Percentiles rank a stretch among this genome's conserved stretches.
Evolutionary conservation across 2,113 vertebrate genomes (phyloP).

Genomic region (Euleptes europaea): DNA sequence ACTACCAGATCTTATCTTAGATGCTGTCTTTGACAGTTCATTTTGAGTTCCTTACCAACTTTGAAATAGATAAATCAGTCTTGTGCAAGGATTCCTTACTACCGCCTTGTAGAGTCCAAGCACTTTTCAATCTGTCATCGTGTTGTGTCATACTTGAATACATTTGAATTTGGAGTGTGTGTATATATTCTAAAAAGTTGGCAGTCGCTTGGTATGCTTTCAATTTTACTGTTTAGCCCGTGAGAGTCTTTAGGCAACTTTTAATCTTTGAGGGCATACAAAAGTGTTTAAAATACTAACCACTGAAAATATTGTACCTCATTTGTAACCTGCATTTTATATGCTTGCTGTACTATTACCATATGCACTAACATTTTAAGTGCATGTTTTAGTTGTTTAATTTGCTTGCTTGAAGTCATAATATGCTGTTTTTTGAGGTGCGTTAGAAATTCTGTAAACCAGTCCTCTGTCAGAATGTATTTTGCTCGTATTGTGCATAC

Average conservation of each 20-base stretch:
- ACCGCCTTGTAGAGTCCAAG: conserved; percentile 16
- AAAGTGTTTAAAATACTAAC: conserved; percentile 34
- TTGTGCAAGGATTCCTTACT: conserved; percentile 40
- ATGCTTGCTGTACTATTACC: conserved; percentile 6
- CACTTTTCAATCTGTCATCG: neutral
- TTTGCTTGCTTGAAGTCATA: conserved; percentile 37
- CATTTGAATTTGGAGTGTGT: neutral
- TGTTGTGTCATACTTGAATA: neutral
- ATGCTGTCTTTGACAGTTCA: neutral
- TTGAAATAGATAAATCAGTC: conserved; percentile 44
- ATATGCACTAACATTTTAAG: neutral
- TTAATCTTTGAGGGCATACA: conserved; percentile 21
- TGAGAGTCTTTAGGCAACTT: conserved; percentile 18
- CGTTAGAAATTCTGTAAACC: conserved; percentile 34
- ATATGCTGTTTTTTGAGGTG: conserved; percentile 1
- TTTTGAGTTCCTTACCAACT: conserved; percentile 1
- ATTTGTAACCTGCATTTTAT: conserved; percentile 20
- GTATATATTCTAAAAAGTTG: conserved; percentile 1
- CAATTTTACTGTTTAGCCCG: conserved; percentile 21
- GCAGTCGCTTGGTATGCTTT: neutral
- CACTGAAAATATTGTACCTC: conserved; percentile 18
- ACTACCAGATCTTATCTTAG: neutral
- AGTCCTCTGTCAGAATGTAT: conserved; percentile 68
- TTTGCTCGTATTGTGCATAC: neutral
- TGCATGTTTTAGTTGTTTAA: conserved; percentile 49